These are phyloP conservation scores for Capromys pilorides DNA, from an alignment of 2,797 vertebrate species.

Conservation along the genomic window DNA sequence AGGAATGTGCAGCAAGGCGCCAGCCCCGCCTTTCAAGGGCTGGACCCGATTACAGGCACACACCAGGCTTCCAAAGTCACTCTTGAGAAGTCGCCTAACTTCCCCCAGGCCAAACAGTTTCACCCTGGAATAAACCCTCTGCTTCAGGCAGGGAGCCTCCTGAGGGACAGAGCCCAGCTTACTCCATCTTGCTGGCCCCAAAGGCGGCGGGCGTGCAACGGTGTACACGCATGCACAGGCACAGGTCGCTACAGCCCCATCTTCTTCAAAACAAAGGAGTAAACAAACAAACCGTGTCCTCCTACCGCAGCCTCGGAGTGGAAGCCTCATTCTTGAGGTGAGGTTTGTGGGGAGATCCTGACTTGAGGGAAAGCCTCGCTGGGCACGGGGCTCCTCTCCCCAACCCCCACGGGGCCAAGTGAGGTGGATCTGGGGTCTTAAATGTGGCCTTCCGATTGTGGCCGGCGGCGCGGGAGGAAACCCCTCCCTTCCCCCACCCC, in stretches of 20 bases:
- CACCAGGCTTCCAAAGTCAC: neutral
- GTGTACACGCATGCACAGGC: neutral
- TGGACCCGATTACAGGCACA: neutral
- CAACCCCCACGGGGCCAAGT: neutral
- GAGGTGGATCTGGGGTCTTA: neutral
- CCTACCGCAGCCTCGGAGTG: neutral
- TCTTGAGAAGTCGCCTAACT: conserved; percentile 11
- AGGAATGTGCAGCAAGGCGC: neutral
- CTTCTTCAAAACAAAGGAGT: neutral
- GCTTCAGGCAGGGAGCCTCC: neutral
- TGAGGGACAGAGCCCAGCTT: neutral
- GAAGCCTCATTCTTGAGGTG: neutral
- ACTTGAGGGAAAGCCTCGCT: neutral
- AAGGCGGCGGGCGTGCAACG: neutral
- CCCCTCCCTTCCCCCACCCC: conserved; percentile 67
- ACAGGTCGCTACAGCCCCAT: too few relatives aligned
- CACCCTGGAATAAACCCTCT: neutral
- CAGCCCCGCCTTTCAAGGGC: neutral
- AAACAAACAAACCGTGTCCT: neutral
- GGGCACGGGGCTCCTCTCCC: too few relatives aligned
- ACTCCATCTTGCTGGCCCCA: neutral
- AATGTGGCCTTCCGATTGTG: neutral
- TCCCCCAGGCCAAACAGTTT: neutral
- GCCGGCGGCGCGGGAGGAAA: conserved; percentile 52
- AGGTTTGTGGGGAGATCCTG: neutral